These are phyloP conservation scores for Limnothrissa miodon DNA, from an alignment of 2,113 vertebrate species.

Conservation along the genomic window DNA sequence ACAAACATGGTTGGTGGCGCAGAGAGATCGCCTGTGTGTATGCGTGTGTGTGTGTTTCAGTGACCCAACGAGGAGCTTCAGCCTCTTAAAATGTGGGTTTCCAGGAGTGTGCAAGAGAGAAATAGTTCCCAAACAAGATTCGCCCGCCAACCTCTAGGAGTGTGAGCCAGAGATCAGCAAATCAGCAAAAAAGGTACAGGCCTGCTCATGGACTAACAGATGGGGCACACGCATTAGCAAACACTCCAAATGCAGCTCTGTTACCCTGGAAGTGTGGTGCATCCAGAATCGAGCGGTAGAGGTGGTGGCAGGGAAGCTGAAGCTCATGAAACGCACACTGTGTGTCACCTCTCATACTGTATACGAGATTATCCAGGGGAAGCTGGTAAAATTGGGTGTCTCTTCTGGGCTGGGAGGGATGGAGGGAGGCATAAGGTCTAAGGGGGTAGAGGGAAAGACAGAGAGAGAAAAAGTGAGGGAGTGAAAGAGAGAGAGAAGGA, in stretches of 20 bases:
- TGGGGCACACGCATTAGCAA: not conserved
- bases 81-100: not conserved
- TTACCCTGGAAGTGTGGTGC: not conserved
- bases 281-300: no score
- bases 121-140: not conserved
- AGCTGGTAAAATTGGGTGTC: not conserved
- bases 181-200: no score
- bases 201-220: no score
- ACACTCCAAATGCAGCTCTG: not conserved
- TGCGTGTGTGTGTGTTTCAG: no score
- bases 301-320: not conserved
- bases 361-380: not conserved
- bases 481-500: not conserved
- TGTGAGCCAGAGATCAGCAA: no score
- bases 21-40: no score
- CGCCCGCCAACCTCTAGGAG: no score
- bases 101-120: not conserved
- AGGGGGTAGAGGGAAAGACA: conserved; percentile 9
- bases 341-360: no score
- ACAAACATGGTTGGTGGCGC: not conserved
- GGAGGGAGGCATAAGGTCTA: not conserved
- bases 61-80: not conserved
- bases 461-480: not conserved
- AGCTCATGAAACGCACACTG: not conserved
- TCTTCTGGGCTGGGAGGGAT: not conserved